Base-by-base conservation (phyloP, 2,797 vertebrate species). In the Champsocephalus esox region DNA sequence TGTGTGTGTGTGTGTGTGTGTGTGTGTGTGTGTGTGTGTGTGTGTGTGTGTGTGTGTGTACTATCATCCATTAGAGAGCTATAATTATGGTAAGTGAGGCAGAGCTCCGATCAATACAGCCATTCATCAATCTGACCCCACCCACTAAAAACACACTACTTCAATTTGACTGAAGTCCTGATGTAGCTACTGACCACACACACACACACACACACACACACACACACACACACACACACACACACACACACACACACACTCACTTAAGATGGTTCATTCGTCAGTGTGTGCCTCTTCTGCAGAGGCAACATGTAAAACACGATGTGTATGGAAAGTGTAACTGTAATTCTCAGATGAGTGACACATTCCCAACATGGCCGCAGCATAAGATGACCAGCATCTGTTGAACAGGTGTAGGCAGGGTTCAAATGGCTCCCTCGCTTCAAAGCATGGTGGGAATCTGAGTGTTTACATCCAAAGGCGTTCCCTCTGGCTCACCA, bases 31-130 rank as follows among this genome's bases (percentile, higher is more conserved):
- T 16, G 45, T 60, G 70, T 58, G 71, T 52, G 79, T 66, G 74
- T 73, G 73, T 65, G 72, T 64, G 68, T 59, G 71, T 70, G 77
- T 69, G 67, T 75, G 75, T 72, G 60, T 66, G 58, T 45, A 4
- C 62, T 95, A 93, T 95, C 95, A 96, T 96, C 96, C 96, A 97
- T 98, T 97, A 97, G 95, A 86, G 92, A 92, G 92, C 95, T 95
- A 96, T 97, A 97, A 98, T 99, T 98, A 97, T 97, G 96, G 94
- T 96, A 97, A 97, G 96, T 97, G 96, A 96, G 95, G 96, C 95
- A 95, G 95, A 95, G 95, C 94, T 21, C 58, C 85, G 94, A 98
- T 97, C 96, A 93, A 98, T 97, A 96, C 90, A 89, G 94, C 93
- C 95, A 97, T 98, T 97, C 96, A 98, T 98, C 96, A 96, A 50